Evolutionary conservation across 2,888 invertebrate species (phyloP), one percentile per base, ranked within the genome.

Genomic region (Caenorhabditis sp.): DNA sequence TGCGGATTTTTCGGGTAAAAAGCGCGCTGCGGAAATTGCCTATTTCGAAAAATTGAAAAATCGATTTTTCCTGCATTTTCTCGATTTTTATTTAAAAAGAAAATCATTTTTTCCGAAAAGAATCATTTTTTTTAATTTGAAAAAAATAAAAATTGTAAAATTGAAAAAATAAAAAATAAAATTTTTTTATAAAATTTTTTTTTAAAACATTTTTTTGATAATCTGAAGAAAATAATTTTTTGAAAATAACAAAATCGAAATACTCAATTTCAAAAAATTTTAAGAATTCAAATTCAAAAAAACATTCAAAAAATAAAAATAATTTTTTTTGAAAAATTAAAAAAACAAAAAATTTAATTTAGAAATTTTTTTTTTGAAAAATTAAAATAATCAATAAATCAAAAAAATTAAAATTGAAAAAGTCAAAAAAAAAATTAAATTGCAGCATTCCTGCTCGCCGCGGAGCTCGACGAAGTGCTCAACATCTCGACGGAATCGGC

Each of bases 391-490:
- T 9, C 4, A 40, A 40, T 13, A 40, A 11, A 32, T 32, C 32
- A 32, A 4, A 32, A 32, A 32, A 32, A 32, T 32, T 9, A 32
- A 32, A 32, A n/a, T n/a, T n/a, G n/a, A n/a, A 32, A 32, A 32
- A 32, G 9, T 32, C 32, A 32, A 4, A 32, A 32, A 32, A 32
- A 32, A 4, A 4, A 32, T 6, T 4, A 9, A 32, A 32, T 65
- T 65, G 22, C 65, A 67, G 67, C 67, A 4, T 67, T 67, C 58
- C 47, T 69, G 6, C 50, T 72, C 32, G 62, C 65, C 51, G 60
- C 60, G 13, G 67, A 74, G 22, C 28, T 67, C 58, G 32, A 74
- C 26, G 58, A 32, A 32, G 32, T 35, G 24, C 61, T 74, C 18
- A 67, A 60, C 67, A 64, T 74, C 15, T 64, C 74, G 4, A 32